Evolutionary conservation across 2,797 vertebrate species (phyloP).

Genomic region (Clamator glandarius): DNA sequence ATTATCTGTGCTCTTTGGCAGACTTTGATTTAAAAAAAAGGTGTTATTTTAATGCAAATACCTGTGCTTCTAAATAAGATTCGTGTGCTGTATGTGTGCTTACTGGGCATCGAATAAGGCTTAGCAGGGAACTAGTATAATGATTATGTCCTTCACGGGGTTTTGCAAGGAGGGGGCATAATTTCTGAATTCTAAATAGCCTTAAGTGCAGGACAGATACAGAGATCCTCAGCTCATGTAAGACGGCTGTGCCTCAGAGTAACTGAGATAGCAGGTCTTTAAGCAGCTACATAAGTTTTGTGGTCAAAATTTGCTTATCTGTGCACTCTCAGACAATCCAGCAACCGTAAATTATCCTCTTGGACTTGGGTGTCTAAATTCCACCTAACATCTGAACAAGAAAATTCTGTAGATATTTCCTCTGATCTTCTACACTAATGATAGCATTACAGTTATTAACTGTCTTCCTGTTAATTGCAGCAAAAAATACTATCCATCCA

Average conservation of each 20-base stretch:
- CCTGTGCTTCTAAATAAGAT: neutral
- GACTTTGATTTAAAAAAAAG: neutral
- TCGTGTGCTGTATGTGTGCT: neutral
- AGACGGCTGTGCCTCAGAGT: neutral
- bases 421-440: neutral
- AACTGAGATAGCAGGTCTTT: neutral
- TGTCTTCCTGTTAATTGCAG: conserved; percentile 61
- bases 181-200: neutral
- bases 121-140: neutral
- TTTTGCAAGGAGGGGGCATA: neutral
- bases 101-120: neutral
- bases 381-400: neutral
- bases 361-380: neutral
- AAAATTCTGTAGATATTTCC: neutral
- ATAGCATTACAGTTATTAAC: neutral
- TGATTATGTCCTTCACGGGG: neutral
- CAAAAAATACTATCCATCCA: conserved; percentile 49
- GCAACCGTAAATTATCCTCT: neutral
- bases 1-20: neutral
- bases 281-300: neutral
- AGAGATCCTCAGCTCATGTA: neutral
- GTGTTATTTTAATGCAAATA: neutral
- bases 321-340: neutral
- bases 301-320: neutral
- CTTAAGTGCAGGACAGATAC: neutral